Evolutionary conservation across 2,797 vertebrate genomes (phyloP).

Genomic region (Pantherophis vulpinus): DNA sequence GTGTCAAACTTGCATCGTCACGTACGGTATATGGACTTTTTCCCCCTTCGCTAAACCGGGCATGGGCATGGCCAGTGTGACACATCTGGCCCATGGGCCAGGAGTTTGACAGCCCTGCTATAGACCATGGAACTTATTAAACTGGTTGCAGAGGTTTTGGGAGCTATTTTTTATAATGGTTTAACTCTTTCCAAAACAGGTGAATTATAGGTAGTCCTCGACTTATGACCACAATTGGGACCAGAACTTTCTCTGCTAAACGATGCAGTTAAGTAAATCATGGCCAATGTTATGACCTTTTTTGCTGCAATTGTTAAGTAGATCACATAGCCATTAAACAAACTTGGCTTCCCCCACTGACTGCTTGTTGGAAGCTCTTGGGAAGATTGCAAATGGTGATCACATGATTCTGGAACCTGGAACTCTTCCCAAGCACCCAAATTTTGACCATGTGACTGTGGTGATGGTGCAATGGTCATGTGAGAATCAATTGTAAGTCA

Average conservation of each 20-base stretch:
- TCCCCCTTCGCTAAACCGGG: rapidly evolving
- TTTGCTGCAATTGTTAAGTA: not conserved
- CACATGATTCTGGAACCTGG: not conserved
- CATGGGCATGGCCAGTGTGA: too few species aligned
- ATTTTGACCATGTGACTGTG: not conserved
- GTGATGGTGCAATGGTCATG: not conserved
- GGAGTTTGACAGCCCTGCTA: too few species aligned
- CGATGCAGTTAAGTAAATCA: not conserved
- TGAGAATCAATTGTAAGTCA: not conserved
- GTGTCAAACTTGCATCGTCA: too few species aligned
- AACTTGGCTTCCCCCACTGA: not conserved
- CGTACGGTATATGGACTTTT: too few species aligned
- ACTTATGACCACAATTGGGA: too few species aligned
- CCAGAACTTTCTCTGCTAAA: too few species aligned
- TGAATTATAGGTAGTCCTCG: too few species aligned
- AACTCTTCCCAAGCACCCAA: not conserved
- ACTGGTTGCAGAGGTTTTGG: too few species aligned
- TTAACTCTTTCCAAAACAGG: too few species aligned
- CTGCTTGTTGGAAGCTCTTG: not conserved
- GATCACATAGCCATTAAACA: not conserved
- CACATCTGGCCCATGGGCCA: too few species aligned
- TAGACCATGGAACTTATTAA: too few species aligned
- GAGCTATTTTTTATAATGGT: too few species aligned
- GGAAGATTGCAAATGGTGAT: not conserved
- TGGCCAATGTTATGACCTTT: not conserved